Evolutionary conservation across 2,888 invertebrate species (phyloP), one percentile per base, ranked within the genome.

Genomic region (Linyphia triangularis): DNA sequence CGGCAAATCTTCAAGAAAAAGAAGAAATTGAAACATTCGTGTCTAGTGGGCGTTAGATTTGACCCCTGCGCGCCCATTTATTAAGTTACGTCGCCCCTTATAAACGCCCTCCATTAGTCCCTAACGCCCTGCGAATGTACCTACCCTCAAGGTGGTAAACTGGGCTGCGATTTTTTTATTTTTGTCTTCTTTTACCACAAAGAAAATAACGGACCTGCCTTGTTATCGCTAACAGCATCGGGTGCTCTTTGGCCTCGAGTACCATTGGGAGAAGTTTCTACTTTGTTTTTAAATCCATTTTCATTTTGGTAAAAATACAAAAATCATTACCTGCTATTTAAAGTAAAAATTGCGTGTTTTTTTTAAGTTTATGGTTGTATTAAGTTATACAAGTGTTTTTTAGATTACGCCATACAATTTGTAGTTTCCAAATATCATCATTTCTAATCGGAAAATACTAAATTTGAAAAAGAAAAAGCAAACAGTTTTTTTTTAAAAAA

Each of bases 51-150:
- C 67, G 79, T 67, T 63, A 65, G 24, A 43, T 26, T n/a, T 24
- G 65, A 63, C 43, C 51, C 79, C 63, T 16, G 43, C 51, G 30
- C 79, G 57, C 82, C 61, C 82, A 82, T 82, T 82, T 82, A 82
- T 82, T 70, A 82, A 19, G 22, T 26, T 22, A 30, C 69, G 69
- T 69, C 69, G 63, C 81, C 33, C 69, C 70, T 33, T 70, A 82
- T 82, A 82, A 40, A 82, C 82, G 82, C 82, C 82, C 72, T 82
- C 82, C 82, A 82, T 82, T 82, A 82, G 70, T 59, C 51, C 70
- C 70, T 28, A 22, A 59, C 82, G 82, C 82, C 82, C 69, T 72
- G 59, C 19, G 40, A 70, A 33, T 16, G 16, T n/a, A 51, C n/a
- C 51, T 16, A 51, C 33, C 22, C 69, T 82, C 37, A 57, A 69